Percentiles rank a stretch among this genome's conserved stretches.
phyloP scores from a whole-genome alignment of 1,140 invertebrate species.

The Conus betulinus region DNA sequence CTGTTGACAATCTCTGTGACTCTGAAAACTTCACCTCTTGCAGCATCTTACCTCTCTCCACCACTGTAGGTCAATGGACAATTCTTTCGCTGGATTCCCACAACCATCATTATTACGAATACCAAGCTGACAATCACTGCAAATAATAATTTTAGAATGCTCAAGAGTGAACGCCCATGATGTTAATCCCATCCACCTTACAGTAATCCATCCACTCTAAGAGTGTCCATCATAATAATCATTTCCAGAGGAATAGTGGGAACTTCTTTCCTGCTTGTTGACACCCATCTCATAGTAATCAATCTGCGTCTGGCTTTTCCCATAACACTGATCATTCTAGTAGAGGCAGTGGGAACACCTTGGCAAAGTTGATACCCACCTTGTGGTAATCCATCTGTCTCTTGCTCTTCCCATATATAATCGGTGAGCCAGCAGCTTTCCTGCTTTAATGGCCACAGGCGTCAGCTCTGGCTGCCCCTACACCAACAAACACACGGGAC shows the following conservation, averaged over 20 bases:
- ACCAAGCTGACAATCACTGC: too few relatives aligned
- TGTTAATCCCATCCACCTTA: constrained; percentile 80
- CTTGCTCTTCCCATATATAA: constrained; percentile 61
- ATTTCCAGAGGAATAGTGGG: constrained; percentile 70
- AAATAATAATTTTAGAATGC: too few relatives aligned
- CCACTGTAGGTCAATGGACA: too few relatives aligned
- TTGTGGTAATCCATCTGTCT: constrained; percentile 89
- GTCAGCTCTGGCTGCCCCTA: constrained; percentile 93
- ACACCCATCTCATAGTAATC: constrained; percentile 76
- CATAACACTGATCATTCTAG: too few relatives aligned
- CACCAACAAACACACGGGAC: background rate
- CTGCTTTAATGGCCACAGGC: constrained; percentile 96
- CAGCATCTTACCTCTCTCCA: too few relatives aligned
- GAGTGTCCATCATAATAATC: constrained; percentile 65
- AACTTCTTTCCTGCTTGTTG: constrained; percentile 92
- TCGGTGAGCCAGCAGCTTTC: constrained; percentile 86
- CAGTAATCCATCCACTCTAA: constrained; percentile 86
- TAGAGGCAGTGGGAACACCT: too few relatives aligned
- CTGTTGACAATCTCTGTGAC: too few relatives aligned
- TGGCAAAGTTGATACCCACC: constrained; percentile 76
- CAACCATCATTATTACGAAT: too few relatives aligned
- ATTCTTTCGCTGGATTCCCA: too few relatives aligned
- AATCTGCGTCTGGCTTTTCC: too few relatives aligned
- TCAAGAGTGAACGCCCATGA: too few relatives aligned
- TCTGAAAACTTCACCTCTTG: too few relatives aligned